Evolutionary conservation across 2,113 vertebrate species (phyloP).

Genomic region (Cyanistes caeruleus): DNA sequence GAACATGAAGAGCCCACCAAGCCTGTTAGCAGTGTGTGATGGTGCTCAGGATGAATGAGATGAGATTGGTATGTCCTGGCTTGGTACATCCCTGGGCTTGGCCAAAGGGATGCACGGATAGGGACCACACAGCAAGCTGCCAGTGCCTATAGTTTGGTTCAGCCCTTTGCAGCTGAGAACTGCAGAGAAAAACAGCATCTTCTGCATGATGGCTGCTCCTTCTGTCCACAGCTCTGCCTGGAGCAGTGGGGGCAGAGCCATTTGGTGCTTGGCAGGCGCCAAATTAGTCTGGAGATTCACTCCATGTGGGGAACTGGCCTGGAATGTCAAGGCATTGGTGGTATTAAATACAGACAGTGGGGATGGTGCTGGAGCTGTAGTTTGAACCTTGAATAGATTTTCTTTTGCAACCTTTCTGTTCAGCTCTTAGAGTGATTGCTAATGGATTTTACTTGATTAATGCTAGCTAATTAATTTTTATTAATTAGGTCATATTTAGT

Average conservation of each 20-base stretch:
- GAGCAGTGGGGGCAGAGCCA: neutral
- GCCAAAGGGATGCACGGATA: neutral
- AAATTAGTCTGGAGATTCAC: neutral
- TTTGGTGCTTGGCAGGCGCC: neutral
- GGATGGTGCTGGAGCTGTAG: neutral
- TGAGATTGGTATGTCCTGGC: neutral
- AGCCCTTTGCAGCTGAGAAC: neutral
- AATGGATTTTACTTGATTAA: neutral
- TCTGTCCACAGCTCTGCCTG: neutral
- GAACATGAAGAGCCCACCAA: neutral
- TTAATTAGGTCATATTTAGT: neutral
- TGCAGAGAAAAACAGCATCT: accelerated
- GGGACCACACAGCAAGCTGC: neutral
- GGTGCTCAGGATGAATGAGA: neutral
- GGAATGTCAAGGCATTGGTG: neutral
- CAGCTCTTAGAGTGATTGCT: neutral
- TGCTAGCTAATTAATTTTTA: neutral
- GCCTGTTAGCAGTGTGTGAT: neutral
- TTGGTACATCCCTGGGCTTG: neutral
- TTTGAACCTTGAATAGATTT: neutral
- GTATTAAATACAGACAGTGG: neutral
- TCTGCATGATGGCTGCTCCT: accelerated
- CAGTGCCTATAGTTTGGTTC: neutral
- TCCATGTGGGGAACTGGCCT: neutral
- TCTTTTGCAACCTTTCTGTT: neutral